Conservation (phyloP, 2,113 vertebrate species). For the Chlamydotis undulata region DNA sequence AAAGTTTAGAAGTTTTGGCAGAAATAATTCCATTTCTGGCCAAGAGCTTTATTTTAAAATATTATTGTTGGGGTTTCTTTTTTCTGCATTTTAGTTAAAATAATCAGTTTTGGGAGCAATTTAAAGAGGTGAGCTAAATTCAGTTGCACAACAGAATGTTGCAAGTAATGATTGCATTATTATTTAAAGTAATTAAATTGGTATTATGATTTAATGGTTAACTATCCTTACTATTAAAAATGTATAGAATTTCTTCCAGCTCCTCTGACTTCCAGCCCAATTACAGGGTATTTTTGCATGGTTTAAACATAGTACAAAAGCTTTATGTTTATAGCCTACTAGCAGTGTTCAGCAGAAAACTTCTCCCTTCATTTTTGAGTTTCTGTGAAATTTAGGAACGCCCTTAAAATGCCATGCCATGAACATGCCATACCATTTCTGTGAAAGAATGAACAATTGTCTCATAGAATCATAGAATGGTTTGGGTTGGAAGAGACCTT, state of each 20-base stretch:
- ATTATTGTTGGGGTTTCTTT: fast-evolving
- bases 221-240: background rate
- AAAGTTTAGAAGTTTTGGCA: background rate
- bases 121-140: background rate
- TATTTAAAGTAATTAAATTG: background rate
- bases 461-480: background rate
- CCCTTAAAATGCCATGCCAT: background rate
- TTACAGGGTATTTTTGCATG: background rate
- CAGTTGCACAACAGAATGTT: background rate
- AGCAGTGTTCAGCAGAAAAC: background rate
- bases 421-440: background rate
- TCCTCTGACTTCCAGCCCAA: background rate
- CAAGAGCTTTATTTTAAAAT: background rate
- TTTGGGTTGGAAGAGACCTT: too few species aligned
- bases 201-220: background rate
- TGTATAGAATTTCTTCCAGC: background rate
- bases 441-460: background rate
- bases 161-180: background rate
- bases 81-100: background rate
- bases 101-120: background rate
- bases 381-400: background rate
- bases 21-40: background rate
- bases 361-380: background rate
- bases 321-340: background rate
- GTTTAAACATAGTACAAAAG: background rate